These are phyloP conservation scores for Sebastolobus alascanus DNA, from an alignment of 2,797 vertebrate species.

Conservation along the genomic window DNA sequence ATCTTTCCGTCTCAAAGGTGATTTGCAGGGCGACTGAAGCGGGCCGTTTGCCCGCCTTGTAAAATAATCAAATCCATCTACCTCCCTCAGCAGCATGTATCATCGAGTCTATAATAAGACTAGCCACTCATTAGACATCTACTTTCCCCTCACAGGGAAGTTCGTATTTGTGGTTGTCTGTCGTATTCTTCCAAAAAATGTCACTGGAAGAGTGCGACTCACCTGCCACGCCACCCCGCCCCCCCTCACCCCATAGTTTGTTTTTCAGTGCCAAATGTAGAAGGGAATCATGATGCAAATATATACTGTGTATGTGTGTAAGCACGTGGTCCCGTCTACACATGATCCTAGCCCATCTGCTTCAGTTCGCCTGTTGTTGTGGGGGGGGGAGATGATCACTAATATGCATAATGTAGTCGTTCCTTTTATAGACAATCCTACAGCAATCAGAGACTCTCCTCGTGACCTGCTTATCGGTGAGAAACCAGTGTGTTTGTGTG, in stretches of 20 bases:
- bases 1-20: conserved; percentile 44
- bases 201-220: conserved; percentile 18
- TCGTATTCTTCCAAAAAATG: conserved; percentile 32
- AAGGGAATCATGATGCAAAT: conserved; percentile 50
- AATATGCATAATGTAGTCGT: conserved; percentile 42
- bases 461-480: conserved; percentile 1
- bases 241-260: not conserved
- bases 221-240: not conserved
- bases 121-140: conserved; percentile 26
- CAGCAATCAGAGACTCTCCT: conserved; percentile 22
- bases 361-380: conserved; percentile 28
- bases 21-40: conserved; percentile 48
- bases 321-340: conserved; percentile 35
- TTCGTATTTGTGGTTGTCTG: conserved; percentile 2
- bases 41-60: conserved; percentile 55
- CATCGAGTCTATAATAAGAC: conserved; percentile 38
- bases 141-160: conserved; percentile 10
- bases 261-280: conserved; percentile 72
- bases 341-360: conserved; percentile 32
- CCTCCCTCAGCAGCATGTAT: conserved; percentile 66
- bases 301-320: conserved; percentile 40
- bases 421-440: conserved; percentile 74
- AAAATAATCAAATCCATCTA: conserved; percentile 67
- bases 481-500: conserved; percentile 14
- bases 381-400: conserved; percentile 24